phyloP scores from a whole-genome alignment of 2,797 vertebrate species.

The Enteromius argenteus region DNA sequence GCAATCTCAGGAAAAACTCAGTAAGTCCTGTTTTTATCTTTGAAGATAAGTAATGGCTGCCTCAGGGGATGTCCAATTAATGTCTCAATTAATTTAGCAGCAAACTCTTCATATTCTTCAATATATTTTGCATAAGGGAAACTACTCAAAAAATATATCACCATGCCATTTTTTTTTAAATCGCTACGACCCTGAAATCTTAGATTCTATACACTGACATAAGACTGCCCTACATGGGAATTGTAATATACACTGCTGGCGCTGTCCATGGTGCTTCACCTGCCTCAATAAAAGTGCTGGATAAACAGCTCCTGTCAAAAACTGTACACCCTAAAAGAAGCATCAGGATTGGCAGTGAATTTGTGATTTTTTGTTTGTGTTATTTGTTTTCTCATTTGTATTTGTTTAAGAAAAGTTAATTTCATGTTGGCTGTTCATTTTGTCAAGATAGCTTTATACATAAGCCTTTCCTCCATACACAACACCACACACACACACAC shows the following conservation, averaged over 20 bases:
- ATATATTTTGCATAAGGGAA: neutral
- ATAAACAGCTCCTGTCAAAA: slow-evolving; percentile 12
- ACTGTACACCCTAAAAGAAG: neutral
- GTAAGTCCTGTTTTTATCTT: neutral
- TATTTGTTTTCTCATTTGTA: neutral
- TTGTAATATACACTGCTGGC: neutral
- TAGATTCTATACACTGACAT: neutral
- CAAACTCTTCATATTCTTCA: neutral
- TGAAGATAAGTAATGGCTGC: neutral
- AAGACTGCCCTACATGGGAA: neutral
- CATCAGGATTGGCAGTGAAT: neutral
- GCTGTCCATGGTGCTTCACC: slow-evolving; percentile 53
- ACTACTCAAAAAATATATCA: neutral
- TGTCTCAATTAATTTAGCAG: neutral
- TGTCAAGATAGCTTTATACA: neutral
- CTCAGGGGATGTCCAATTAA: neutral
- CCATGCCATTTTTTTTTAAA: neutral
- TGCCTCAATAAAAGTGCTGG: slow-evolving; percentile 9
- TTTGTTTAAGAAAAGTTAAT: neutral
- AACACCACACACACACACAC: slow-evolving; percentile 14
- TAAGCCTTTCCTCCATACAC: neutral
- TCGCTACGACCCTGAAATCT: neutral
- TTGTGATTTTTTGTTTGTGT: neutral
- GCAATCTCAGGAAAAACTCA: neutral
- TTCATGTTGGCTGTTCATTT: neutral